Evolutionary conservation across 2,797 vertebrate species (phyloP).

Genomic region (Pangasius mekongensis): DNA sequence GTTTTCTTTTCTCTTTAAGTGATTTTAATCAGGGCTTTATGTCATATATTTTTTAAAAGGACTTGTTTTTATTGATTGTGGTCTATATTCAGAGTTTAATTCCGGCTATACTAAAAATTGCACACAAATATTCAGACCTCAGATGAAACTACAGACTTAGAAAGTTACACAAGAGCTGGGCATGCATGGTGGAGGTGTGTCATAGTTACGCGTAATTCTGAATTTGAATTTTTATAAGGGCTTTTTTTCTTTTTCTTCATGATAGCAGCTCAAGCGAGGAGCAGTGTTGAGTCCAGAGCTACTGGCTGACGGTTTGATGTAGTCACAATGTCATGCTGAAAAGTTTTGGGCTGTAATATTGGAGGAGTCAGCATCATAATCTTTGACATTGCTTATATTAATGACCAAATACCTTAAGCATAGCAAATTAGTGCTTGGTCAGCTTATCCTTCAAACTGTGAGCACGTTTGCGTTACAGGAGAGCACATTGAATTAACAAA

Average conservation of each 20-base stretch:
- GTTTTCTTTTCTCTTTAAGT: background rate
- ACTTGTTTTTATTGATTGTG: background rate
- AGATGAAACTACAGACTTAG: background rate
- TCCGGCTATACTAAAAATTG: too few relatives aligned
- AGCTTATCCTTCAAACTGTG: background rate
- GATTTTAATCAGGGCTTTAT: background rate
- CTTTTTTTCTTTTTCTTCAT: too few relatives aligned
- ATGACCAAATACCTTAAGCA: background rate
- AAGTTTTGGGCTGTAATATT: background rate
- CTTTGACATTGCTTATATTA: background rate
- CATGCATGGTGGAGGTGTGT: background rate
- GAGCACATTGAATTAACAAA: background rate
- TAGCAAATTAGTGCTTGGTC: background rate
- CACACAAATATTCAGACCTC: too few relatives aligned
- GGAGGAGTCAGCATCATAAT: background rate
- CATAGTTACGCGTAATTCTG: background rate
- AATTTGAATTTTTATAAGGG: too few relatives aligned
- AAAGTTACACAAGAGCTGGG: background rate
- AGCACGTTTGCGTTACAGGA: background rate
- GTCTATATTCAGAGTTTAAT: background rate
- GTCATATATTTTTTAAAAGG: background rate
- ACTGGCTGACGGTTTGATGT: background rate
- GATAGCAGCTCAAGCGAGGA: background rate
- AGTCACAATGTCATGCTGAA: background rate
- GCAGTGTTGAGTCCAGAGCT: background rate